phyloP scores from a whole-genome alignment of 2,888 invertebrate species.

The Xanthia togata region DNA sequence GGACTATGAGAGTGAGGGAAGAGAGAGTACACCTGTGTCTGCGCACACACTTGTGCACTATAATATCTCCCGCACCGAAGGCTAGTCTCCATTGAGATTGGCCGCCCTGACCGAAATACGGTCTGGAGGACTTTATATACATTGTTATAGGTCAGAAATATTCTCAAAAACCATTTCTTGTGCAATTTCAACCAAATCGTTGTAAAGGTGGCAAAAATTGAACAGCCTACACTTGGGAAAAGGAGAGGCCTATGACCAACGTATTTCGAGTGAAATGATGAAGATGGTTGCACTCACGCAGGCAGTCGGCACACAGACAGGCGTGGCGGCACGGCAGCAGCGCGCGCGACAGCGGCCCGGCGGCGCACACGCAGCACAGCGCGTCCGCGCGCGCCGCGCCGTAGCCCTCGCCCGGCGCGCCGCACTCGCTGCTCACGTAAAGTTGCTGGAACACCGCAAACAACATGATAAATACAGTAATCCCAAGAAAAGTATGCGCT shows the following conservation, averaged over 20 bases:
- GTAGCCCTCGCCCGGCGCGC: slow-evolving; percentile 77
- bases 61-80: too few relatives aligned
- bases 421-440: slow-evolving; percentile 92
- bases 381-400: slow-evolving; percentile 76
- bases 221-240: too few relatives aligned
- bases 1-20: too few relatives aligned
- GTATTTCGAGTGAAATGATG: background rate
- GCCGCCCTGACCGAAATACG: too few relatives aligned
- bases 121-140: too few relatives aligned
- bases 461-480: background rate
- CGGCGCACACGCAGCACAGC: slow-evolving; percentile 95
- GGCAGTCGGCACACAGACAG: slow-evolving; percentile 95
- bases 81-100: too few relatives aligned
- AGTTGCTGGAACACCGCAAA: slow-evolving; percentile 91
- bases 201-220: too few relatives aligned
- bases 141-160: too few relatives aligned
- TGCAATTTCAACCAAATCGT: too few relatives aligned
- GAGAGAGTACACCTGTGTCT: too few relatives aligned
- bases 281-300: slow-evolving; percentile 85
- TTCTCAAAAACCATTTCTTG: too few relatives aligned
- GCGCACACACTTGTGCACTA: too few relatives aligned
- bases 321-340: slow-evolving; percentile 96
- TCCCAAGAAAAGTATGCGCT: background rate
- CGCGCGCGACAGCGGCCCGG: slow-evolving; percentile 94
- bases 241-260: background rate